phyloP scores from a whole-genome alignment of 2,113 vertebrate genomes.

The Heterotilapia buettikoferi region DNA sequence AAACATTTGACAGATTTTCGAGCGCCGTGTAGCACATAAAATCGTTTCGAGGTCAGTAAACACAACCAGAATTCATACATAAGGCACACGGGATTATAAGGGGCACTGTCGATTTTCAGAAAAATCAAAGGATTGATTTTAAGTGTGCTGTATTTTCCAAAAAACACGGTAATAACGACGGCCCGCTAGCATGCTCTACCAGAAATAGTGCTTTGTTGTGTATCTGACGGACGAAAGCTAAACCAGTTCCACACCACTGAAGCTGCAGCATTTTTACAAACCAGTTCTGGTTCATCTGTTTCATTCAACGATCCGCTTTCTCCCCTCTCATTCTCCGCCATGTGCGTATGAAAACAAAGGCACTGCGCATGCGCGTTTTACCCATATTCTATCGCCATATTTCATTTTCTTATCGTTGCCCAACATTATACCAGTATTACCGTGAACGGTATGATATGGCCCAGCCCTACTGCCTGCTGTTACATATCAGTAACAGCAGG shows the following conservation, averaged over 20 bases:
- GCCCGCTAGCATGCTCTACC: neutral
- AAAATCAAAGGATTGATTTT: too few species aligned
- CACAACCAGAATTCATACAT: too few species aligned
- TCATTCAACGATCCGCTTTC: accelerated
- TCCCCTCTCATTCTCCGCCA: accelerated
- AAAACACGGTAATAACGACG: too few species aligned
- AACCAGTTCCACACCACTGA: neutral
- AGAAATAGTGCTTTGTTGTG: neutral
- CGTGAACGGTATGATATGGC: accelerated
- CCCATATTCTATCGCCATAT: accelerated
- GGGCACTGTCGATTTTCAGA: too few species aligned
- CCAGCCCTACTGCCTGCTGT: neutral
- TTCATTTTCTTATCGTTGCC: neutral
- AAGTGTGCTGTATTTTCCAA: too few species aligned
- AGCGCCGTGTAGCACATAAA: too few species aligned
- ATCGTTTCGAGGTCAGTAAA: accelerated
- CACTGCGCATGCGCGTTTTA: accelerated
- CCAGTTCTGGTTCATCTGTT: accelerated
- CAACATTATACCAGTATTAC: neutral
- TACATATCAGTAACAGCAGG: neutral
- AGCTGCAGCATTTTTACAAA: neutral
- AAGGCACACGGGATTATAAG: too few species aligned
- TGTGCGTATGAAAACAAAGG: accelerated
- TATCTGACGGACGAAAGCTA: accelerated
- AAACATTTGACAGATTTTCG: too few species aligned